Percentiles rank a stretch among this genome's conserved stretches.
Conservation (phyloP, 2,888 invertebrate genomes). For the Nomada ferruginata region DNA sequence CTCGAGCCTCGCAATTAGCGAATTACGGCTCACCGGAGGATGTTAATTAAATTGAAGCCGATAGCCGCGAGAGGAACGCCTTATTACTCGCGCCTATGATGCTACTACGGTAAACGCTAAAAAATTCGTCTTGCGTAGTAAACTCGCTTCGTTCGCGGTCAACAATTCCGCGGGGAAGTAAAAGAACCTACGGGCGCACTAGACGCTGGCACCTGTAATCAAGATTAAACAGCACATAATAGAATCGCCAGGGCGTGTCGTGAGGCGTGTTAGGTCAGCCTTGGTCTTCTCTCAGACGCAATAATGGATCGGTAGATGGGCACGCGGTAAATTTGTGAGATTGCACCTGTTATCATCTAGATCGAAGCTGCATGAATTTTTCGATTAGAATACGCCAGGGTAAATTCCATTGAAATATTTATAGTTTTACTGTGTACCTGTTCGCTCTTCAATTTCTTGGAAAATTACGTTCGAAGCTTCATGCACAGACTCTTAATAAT, state of each 20-base stretch:
- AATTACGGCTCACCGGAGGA: conserved; percentile 78
- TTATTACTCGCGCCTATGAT: conserved; percentile 76
- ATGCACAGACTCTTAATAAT: no score
- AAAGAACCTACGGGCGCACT: neutral
- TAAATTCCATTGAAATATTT: neutral
- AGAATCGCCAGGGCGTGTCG: conserved; percentile 36
- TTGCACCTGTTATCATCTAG: conserved; percentile 20
- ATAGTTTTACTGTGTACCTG: neutral
- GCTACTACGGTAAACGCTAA: neutral
- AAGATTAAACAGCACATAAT: conserved; percentile 25
- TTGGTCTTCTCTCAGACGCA: conserved; percentile 6
- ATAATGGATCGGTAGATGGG: conserved; percentile 23
- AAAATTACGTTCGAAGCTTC: no score
- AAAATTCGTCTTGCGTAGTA: neutral
- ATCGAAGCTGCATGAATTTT: neutral
- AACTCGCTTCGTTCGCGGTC: neutral
- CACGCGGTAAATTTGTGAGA: neutral
- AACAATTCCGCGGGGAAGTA: conserved; percentile 21
- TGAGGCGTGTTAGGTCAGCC: conserved; percentile 21
- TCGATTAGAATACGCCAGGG: neutral
- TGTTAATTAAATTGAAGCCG: conserved; percentile 81
- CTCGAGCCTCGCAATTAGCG: conserved; percentile 78
- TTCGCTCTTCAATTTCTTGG: neutral
- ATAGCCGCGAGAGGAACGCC: conserved; percentile 71
- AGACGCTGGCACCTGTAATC: conserved; percentile 9